Evolutionary conservation across 2,113 vertebrate genomes (phyloP).

Genomic region (Carettochelys insculpta): DNA sequence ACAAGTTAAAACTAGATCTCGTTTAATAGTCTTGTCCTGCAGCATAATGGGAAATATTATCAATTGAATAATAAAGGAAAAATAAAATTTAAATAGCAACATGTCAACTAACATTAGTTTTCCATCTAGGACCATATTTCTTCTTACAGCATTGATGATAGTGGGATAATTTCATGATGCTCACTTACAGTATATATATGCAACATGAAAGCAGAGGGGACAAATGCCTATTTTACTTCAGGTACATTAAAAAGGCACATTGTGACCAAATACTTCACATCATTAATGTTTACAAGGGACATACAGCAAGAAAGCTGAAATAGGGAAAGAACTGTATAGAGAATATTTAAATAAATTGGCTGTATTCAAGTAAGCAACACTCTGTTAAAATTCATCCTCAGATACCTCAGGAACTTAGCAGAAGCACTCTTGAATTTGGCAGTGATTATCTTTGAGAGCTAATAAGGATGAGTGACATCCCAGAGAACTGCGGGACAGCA

Average conservation of each 20-base stretch:
- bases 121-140: neutral
- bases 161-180: neutral
- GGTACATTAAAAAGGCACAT: neutral
- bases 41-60: neutral
- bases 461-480: neutral
- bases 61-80: neutral
- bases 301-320: neutral
- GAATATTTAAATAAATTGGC: neutral
- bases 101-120: neutral
- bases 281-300: neutral
- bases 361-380: neutral
- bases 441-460: neutral
- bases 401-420: neutral
- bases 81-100: neutral
- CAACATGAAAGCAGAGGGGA: neutral
- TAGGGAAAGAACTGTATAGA: neutral
- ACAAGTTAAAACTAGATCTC: neutral
- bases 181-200: neutral
- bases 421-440: neutral
- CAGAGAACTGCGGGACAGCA: neutral
- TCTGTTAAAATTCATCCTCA: neutral
- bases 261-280: neutral
- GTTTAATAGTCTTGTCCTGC: neutral
- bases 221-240: neutral
- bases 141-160: neutral